phyloP scores from a whole-genome alignment of 2,797 vertebrate genomes.

The Carcharodon carcharias region DNA sequence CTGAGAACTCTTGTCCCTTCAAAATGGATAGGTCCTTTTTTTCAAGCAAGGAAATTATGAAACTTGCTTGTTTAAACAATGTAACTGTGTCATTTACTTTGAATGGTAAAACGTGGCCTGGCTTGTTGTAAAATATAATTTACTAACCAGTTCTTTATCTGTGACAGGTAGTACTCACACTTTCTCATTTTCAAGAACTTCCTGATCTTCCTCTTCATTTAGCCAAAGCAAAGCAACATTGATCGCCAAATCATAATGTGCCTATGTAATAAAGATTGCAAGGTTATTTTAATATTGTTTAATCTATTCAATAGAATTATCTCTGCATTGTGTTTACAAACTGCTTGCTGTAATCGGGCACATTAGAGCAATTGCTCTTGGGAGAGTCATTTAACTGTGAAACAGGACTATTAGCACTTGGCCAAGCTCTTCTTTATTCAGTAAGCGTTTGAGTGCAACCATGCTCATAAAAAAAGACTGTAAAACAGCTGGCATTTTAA shows the following conservation, averaged over 20 bases:
- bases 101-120: neutral
- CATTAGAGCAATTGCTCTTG: neutral
- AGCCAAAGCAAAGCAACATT: conserved; percentile 68
- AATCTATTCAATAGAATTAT: neutral
- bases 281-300: neutral
- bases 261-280: conserved; percentile 51
- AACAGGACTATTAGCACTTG: neutral
- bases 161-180: conserved; percentile 45
- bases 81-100: neutral
- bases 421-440: neutral
- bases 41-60: neutral
- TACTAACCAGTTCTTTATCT: neutral
- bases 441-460: neutral
- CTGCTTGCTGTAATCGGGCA: neutral
- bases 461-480: neutral
- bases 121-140: neutral
- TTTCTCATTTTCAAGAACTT: conserved; percentile 46
- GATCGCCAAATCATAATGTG: conserved; percentile 73
- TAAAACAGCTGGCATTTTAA: neutral
- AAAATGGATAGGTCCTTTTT: neutral
- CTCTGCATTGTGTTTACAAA: neutral
- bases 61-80: neutral
- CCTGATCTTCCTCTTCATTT: conserved; percentile 51
- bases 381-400: neutral
- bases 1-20: neutral